A percentile compares a stretch with the other conserved stretches of the same genome.
Conservation (phyloP, 2,888 invertebrate species). For the Psococerastis gibbosa region DNA sequence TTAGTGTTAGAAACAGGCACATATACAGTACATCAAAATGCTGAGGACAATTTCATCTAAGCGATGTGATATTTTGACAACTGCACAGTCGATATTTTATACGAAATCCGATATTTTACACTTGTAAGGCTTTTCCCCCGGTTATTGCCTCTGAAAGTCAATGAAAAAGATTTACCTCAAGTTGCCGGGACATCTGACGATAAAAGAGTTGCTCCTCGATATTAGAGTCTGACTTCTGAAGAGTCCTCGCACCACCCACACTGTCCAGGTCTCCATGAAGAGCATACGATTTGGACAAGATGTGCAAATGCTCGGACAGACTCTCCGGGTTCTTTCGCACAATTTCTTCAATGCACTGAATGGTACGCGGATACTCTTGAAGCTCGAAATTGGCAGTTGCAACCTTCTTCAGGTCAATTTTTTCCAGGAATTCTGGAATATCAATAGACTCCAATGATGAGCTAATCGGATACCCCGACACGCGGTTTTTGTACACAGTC, state of each 20-base stretch:
- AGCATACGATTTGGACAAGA: conserved; percentile 5
- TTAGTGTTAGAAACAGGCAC: too few species aligned
- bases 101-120: too few species aligned
- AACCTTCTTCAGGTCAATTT: conserved; percentile 44
- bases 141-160: too few species aligned
- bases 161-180: too few species aligned
- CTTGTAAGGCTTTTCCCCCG: too few species aligned
- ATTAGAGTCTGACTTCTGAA: neutral
- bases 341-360: conserved; percentile 56
- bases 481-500: too few species aligned
- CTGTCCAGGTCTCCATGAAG: conserved; percentile 3
- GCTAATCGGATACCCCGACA: too few species aligned
- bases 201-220: neutral
- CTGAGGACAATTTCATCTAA: too few species aligned
- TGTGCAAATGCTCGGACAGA: conserved; percentile 38
- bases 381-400: conserved; percentile 56
- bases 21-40: too few species aligned
- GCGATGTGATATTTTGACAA: too few species aligned
- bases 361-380: conserved; percentile 51
- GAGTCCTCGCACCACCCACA: conserved; percentile 4
- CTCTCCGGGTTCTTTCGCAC: conserved; percentile 36
- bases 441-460: conserved; percentile 22
- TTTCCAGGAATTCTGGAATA: conserved; percentile 23
- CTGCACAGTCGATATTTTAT: too few species aligned
- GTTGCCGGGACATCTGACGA: conserved; percentile 3